Evolutionary conservation across 53 echinoderm and acorn worm species (phyloP).

Genomic region (Mesocentrotus franciscanus): DNA sequence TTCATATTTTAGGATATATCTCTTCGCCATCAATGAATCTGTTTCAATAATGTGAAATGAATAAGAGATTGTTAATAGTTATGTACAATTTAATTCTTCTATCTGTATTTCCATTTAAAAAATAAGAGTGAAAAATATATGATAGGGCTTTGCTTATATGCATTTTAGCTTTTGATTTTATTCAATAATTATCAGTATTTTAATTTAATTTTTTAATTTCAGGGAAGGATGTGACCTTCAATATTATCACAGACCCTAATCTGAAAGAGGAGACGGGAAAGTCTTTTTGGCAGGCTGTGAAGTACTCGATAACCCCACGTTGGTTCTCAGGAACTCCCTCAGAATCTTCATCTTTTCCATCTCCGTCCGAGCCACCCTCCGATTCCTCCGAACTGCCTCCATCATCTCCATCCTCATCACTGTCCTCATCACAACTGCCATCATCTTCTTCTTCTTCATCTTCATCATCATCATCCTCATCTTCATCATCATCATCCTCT

Average conservation of each 20-base stretch:
- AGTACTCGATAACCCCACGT: slow-evolving; percentile 75
- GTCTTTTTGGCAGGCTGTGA: slow-evolving; percentile 83
- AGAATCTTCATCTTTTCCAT: not conserved
- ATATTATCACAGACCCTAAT: slow-evolving; percentile 79
- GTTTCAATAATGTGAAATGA: too few relatives aligned
- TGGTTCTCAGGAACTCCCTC: slow-evolving; percentile 77
- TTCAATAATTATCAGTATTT: too few relatives aligned
- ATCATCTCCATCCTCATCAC: not conserved
- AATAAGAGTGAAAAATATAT: too few relatives aligned
- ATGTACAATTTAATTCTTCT: too few relatives aligned
- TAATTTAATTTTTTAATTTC: not conserved
- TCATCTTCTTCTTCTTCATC: not conserved
- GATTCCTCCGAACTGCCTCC: not conserved
- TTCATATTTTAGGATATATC: too few relatives aligned
- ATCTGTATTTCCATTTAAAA: not conserved
- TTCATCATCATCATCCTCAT: not conserved
- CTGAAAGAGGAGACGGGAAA: slow-evolving; percentile 83
- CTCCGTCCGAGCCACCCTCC: not conserved
- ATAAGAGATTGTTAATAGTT: too few relatives aligned
- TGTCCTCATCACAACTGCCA: not conserved
- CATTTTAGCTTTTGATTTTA: too few relatives aligned
- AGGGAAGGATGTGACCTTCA: slow-evolving; percentile 86
- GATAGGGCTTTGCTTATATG: too few relatives aligned
- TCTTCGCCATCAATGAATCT: too few relatives aligned
- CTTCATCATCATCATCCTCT: not conserved